Conservation (phyloP, 2,797 vertebrate genomes). For the Cossypha niveicapilla region DNA sequence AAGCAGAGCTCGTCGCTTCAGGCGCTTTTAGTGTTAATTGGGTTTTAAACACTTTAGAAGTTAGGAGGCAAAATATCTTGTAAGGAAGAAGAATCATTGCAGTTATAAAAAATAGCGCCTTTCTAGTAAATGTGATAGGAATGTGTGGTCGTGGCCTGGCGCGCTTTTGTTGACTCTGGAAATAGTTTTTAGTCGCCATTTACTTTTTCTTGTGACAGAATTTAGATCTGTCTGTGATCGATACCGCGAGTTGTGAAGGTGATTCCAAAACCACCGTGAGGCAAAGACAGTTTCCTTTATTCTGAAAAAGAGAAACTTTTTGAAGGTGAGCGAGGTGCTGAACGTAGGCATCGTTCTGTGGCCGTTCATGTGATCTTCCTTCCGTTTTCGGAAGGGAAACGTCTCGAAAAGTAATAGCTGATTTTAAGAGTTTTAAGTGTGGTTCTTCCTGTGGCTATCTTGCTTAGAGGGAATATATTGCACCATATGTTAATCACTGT, state of each 20-base stretch:
- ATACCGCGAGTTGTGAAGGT: not conserved
- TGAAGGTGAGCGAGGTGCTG: not conserved
- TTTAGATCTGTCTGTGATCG: not conserved
- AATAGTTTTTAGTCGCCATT: not conserved
- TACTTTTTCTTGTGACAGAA: not conserved
- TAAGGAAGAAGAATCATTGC: accelerated
- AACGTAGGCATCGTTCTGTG: not conserved
- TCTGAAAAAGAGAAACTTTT: not conserved
- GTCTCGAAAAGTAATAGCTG: not conserved
- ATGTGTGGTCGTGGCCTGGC: not conserved
- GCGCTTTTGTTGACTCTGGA: not conserved
- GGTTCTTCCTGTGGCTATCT: not conserved
- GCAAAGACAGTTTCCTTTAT: not conserved
- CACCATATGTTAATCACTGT: not conserved
- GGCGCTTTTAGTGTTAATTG: not conserved
- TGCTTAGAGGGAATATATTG: not conserved
- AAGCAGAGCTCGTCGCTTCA: not conserved
- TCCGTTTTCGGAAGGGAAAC: not conserved
- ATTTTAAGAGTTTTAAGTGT: not conserved
- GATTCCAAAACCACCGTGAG: not conserved
- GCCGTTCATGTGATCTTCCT: not conserved
- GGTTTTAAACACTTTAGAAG: accelerated
- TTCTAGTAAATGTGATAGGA: accelerated
- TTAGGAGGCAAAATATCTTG: not conserved
- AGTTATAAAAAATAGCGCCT: accelerated